Base-by-base conservation (phyloP, 92 coral and sea anemone genomes). In the Umimayanthus kanabou region DNA sequence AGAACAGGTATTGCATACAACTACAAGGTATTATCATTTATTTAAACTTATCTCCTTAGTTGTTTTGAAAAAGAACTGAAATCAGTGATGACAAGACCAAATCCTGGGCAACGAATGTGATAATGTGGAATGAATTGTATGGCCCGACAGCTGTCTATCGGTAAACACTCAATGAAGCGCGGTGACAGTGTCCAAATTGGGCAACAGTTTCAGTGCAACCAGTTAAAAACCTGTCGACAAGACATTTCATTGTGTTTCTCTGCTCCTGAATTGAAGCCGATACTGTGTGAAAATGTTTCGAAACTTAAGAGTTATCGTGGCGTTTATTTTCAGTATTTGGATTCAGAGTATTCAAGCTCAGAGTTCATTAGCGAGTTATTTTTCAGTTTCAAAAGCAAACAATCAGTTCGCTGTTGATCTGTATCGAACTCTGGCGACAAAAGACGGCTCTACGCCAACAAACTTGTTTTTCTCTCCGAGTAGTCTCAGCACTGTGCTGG, bases 391-490 rank as follows among this genome's bases (percentile, higher is more conserved):
- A 6, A 76, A 78, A 29, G 88, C 94, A 8, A 79, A 74, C 76
- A 92, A 89, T 86, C 72, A 88, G 73, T 94, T 94, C 72, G 93
- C 94, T 14, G 49, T 91, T 25, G 91, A 89, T 88, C 89, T 94
- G 30, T 92, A 91, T 72, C 69, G 80, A 28, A 37, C 71, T 87
- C 93, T 94, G n/a, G 50, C 66, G 20, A 29, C 55, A 22, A 82
- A 81, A 53, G 29, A 39, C 8, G 79, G 49, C 23, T 61, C 61
- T 26, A 58, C 91, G n/a, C 55, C 69, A 25, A 86, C 88, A 53
- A 97, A 95, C 85, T 85, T 97, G 43, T 97, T 97, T 88, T 93
- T 91, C 77, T 97, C 98, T 20, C 98, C 98, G 14, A 77, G 93
- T 4, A 96, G 98, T 77, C 81, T 96, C 18, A 57, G 93, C 39